Evolutionary conservation across 2,113 vertebrate species (phyloP).

Genomic region (Pithys albifrons): DNA sequence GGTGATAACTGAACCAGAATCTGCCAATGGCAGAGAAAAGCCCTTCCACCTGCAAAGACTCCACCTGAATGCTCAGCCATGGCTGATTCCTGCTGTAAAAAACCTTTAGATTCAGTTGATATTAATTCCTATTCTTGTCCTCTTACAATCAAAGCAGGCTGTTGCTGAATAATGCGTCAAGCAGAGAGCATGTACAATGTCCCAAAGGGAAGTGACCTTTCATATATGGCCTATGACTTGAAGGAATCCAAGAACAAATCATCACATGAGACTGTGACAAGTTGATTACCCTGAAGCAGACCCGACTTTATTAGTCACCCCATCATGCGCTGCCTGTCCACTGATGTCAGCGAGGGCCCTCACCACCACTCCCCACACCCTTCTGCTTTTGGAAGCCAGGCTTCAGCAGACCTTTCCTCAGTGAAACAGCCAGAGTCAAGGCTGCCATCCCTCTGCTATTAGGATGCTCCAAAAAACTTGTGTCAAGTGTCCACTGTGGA

Average conservation of each 20-base stretch:
- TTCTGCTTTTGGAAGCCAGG: conserved; percentile 47
- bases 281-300: neutral
- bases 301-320: conserved; percentile 57
- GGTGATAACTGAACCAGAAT: rapidly evolving
- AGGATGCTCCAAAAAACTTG: neutral
- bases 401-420: neutral
- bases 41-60: neutral
- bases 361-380: neutral
- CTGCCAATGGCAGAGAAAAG: neutral
- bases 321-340: conserved; percentile 26
- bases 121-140: neutral
- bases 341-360: neutral
- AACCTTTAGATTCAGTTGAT: neutral
- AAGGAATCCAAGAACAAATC: conserved; percentile 18
- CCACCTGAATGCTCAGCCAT: neutral
- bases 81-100: neutral
- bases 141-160: neutral
- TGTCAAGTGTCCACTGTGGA: neutral
- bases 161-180: neutral
- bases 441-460: neutral
- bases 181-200: neutral
- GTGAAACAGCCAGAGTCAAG: neutral
- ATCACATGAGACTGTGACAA: conserved; percentile 31
- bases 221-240: neutral
- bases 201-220: neutral